These are phyloP conservation scores for Thalassarche chlororhynchos DNA, from an alignment of 2,113 vertebrate species.

Conservation along the genomic window DNA sequence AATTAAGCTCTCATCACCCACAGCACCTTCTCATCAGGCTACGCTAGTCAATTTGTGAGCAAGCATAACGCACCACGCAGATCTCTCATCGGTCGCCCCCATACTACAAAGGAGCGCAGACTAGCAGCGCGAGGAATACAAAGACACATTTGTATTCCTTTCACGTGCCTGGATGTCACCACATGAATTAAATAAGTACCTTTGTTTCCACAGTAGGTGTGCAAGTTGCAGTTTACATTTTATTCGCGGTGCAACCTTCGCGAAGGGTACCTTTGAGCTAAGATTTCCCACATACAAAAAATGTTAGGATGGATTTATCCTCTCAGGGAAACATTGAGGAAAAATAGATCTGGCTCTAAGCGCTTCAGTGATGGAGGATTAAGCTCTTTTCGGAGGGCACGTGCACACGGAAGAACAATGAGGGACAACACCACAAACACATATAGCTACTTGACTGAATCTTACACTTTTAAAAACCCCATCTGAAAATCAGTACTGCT, in stretches of 20 bases:
- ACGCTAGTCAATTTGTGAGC: slow-evolving; percentile 35
- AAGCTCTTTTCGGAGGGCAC: not conserved
- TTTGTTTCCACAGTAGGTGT: not conserved
- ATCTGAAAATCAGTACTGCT: not conserved
- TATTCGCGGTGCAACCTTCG: not conserved
- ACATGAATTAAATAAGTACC: not conserved
- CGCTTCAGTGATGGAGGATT: not conserved
- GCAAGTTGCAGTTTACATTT: not conserved
- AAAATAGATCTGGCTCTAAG: not conserved
- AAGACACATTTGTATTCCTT: not conserved
- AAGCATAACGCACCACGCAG: not conserved
- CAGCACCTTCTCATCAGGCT: slow-evolving; percentile 57
- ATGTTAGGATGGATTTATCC: not conserved
- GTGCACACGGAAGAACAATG: not conserved
- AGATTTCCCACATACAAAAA: not conserved
- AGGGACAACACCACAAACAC: not conserved
- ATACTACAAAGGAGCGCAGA: not conserved
- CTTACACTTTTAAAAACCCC: not conserved
- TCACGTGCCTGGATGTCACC: not conserved
- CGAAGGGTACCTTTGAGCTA: not conserved
- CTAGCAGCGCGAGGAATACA: not conserved
- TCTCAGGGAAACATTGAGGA: not conserved
- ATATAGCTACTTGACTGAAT: fast-evolving
- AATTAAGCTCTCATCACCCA: slow-evolving; percentile 38
- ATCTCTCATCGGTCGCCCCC: not conserved